phyloP scores from a whole-genome alignment of 2,113 vertebrate species.

The Panurus biarmicus region DNA sequence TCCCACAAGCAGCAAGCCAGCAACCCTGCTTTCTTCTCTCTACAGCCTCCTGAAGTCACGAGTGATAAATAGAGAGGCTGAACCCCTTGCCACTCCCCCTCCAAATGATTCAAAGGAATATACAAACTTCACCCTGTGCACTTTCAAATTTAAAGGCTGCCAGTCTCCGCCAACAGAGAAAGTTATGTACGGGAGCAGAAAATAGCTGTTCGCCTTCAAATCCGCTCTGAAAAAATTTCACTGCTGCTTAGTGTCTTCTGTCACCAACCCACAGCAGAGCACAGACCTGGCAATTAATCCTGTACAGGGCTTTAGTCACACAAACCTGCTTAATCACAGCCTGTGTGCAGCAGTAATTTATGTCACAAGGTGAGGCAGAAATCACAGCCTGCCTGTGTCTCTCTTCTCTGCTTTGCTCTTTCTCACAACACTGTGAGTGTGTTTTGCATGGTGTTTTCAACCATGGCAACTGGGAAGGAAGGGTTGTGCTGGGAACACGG shows the following conservation, averaged over 20 bases:
- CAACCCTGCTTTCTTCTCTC: neutral
- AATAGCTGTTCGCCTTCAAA: neutral
- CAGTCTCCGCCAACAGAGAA: rapidly evolving
- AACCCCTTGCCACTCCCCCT: neutral
- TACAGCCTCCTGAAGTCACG: neutral
- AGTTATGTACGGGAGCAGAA: neutral
- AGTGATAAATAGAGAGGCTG: neutral
- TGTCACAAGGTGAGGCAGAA: neutral
- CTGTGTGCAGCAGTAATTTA: neutral
- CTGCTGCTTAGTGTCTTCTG: neutral
- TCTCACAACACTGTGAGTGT: neutral
- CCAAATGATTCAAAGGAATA: neutral
- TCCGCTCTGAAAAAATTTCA: neutral
- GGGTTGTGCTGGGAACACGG: neutral
- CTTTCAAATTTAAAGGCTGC: neutral
- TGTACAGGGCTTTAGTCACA: neutral
- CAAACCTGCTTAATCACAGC: neutral
- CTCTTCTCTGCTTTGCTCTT: neutral
- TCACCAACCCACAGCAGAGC: neutral
- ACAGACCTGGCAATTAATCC: neutral
- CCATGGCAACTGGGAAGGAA: neutral
- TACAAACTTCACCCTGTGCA: neutral
- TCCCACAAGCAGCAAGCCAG: neutral
- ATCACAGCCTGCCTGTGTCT: neutral
- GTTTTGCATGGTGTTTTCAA: neutral